These are phyloP conservation scores for Gymnorhina tibicen DNA, from an alignment of 2,113 vertebrate genomes.

Conservation along the genomic window DNA sequence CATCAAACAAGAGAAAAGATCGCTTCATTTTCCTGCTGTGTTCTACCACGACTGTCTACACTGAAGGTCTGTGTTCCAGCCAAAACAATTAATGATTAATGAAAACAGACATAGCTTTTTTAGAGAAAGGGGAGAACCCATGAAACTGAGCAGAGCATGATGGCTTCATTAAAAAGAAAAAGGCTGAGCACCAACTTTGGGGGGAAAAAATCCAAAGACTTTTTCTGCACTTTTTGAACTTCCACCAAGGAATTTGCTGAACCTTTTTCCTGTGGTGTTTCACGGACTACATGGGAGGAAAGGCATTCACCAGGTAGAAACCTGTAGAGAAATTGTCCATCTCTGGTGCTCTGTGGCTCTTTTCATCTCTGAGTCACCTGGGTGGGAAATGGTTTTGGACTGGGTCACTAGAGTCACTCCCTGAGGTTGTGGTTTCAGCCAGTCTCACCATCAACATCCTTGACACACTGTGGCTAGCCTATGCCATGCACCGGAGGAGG, in stretches of 20 bases:
- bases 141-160: not conserved
- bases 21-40: not conserved
- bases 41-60: not conserved
- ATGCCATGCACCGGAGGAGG: accelerated
- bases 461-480: not conserved
- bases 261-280: not conserved
- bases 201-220: not conserved
- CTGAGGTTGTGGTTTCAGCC: not conserved
- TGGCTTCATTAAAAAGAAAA: not conserved
- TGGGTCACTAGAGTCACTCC: not conserved
- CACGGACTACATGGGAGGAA: not conserved
- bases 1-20: not conserved
- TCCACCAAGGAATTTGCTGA: not conserved
- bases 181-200: not conserved
- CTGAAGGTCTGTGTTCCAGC: not conserved
- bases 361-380: not conserved
- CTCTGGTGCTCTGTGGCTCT: not conserved
- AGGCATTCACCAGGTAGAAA: not conserved
- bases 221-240: not conserved
- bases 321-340: not conserved
- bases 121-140: not conserved
- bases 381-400: not conserved
- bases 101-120: not conserved
- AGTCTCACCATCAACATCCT: not conserved
- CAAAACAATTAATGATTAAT: constrained; percentile 30